Conservation (phyloP, 2,113 vertebrate genomes). For the Rhea pennata region DNA sequence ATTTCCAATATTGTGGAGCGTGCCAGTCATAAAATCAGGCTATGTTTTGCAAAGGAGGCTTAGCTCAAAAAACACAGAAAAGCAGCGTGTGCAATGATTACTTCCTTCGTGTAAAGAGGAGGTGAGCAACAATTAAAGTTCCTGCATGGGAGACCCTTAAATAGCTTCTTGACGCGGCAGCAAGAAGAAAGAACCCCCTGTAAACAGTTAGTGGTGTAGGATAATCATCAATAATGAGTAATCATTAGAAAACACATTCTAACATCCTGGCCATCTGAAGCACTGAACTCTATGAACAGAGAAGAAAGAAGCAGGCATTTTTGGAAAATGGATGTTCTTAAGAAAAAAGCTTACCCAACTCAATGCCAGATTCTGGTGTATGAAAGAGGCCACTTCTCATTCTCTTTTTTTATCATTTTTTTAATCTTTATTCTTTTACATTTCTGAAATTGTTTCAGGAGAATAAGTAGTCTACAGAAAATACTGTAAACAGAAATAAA, state of each 20-base stretch:
- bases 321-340: neutral
- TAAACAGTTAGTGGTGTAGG: neutral
- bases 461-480: neutral
- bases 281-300: rapidly evolving
- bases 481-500: neutral
- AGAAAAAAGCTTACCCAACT: neutral
- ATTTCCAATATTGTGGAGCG: neutral
- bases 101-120: neutral
- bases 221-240: constrained; percentile 2
- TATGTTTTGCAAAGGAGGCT: neutral
- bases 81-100: neutral
- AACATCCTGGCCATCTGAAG: neutral
- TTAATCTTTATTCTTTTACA: neutral
- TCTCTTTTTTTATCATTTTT: neutral
- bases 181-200: neutral
- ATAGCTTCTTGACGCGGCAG: neutral
- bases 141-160: neutral
- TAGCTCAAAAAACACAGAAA: neutral
- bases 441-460: neutral
- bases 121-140: neutral
- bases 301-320: neutral
- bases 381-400: rapidly evolving
- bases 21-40: neutral
- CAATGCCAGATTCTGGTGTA: neutral
- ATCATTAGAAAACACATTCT: neutral